Conservation (phyloP, 2,797 vertebrate genomes). For the Diplodus puntazzo region DNA sequence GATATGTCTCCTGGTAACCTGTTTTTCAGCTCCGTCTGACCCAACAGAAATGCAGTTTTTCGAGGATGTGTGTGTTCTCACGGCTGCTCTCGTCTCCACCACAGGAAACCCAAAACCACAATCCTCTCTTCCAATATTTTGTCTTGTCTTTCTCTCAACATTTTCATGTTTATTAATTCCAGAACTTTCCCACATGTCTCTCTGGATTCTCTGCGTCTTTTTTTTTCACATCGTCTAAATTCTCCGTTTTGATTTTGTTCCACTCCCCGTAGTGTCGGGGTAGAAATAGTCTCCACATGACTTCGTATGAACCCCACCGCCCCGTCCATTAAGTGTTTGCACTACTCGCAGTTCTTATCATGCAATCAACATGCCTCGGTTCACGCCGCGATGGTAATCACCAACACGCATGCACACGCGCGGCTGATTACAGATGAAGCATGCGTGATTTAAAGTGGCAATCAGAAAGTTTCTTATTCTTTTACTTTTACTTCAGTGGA, state of each 20-base stretch:
- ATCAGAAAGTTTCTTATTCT: constrained; percentile 15
- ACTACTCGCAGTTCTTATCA: constrained; percentile 20
- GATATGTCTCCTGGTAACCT: background rate
- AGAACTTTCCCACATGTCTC: constrained; percentile 17
- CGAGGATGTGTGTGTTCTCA: constrained; percentile 21
- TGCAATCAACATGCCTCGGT: constrained; percentile 42
- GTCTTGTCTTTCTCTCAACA: constrained; percentile 16
- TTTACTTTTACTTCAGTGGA: background rate
- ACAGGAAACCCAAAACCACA: constrained; percentile 65
- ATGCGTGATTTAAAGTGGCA: constrained; percentile 25
- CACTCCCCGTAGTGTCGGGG: background rate
- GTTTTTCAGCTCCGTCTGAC: background rate
- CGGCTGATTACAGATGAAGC: constrained; percentile 43
- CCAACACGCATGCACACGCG: background rate
- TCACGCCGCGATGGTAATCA: constrained; percentile 49
- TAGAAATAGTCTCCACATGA: background rate
- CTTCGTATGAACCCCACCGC: background rate
- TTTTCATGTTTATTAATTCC: background rate
- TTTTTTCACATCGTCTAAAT: background rate
- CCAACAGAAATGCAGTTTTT: background rate
- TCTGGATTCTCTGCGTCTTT: background rate
- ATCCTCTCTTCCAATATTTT: constrained; percentile 13
- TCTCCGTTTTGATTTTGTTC: background rate
- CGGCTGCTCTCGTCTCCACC: constrained; percentile 40
- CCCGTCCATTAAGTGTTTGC: background rate